phyloP scores from a whole-genome alignment of 1,140 invertebrate genomes.

The Pseudomyrmex concolor region DNA sequence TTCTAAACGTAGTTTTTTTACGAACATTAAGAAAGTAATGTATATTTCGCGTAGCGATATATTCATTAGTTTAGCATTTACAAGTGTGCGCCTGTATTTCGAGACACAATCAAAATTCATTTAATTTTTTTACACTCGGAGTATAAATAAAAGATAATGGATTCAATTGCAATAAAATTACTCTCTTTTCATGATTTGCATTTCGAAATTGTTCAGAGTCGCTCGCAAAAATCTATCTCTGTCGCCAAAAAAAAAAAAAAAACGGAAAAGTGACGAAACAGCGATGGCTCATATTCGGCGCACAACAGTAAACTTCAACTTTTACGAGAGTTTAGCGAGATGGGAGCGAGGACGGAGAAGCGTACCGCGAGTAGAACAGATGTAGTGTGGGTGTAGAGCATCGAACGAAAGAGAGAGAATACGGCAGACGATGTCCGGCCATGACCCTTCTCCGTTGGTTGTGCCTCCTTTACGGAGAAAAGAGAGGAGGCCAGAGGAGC shows the following conservation, averaged over 20 bases:
- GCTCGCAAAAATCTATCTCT: slow-evolving; percentile 2
- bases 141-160: background rate
- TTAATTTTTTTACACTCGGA: background rate
- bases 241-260: background rate
- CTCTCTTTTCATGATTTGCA: background rate
- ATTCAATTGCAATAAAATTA: background rate
- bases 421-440: slow-evolving; percentile 84
- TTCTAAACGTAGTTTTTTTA: slow-evolving; percentile 1
- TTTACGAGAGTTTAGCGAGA: slow-evolving; percentile 69
- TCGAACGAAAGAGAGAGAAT: slow-evolving; percentile 60
- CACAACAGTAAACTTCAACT: slow-evolving; percentile 73
- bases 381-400: slow-evolving; percentile 81
- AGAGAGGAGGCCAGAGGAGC: slow-evolving; percentile 68
- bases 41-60: background rate
- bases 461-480: slow-evolving; percentile 74
- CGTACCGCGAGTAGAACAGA: slow-evolving; percentile 72
- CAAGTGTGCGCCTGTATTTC: background rate
- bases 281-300: slow-evolving; percentile 77
- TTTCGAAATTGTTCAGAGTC: background rate
- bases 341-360: slow-evolving; percentile 42
- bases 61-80: background rate
- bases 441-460: slow-evolving; percentile 81
- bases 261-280: slow-evolving; percentile 9
- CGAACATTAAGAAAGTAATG: background rate
- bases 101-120: background rate